Conservation (phyloP, 1,140 invertebrate species). For the Harpegnathos saltator region DNA sequence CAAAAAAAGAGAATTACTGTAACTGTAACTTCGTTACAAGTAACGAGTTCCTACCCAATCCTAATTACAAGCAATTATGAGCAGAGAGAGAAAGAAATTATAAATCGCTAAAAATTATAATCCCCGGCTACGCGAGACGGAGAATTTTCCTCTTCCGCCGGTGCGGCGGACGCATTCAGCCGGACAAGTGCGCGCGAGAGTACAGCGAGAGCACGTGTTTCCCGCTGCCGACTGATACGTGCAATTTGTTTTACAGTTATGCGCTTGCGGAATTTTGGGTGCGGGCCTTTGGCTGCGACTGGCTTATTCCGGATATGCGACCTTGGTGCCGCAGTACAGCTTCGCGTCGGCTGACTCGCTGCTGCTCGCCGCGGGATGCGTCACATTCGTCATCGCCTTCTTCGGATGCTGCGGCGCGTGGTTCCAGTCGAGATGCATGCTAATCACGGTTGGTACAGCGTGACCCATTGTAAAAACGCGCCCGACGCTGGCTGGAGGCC, state of each 20-base stretch:
- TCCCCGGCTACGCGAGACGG: too few relatives aligned
- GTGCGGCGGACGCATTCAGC: too few relatives aligned
- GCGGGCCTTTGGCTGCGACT: slow-evolving; percentile 91
- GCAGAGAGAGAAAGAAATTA: too few relatives aligned
- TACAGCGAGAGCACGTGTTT: neutral
- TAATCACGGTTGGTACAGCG: slow-evolving; percentile 89
- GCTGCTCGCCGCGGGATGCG: slow-evolving; percentile 89
- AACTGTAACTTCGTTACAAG: too few relatives aligned
- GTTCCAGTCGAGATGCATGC: slow-evolving; percentile 92
- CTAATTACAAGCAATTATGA: too few relatives aligned
- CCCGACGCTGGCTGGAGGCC: too few relatives aligned
- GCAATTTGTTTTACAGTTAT: slow-evolving; percentile 87
- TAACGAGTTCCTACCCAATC: too few relatives aligned
- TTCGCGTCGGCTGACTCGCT: slow-evolving; percentile 90
- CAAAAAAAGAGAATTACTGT: too few relatives aligned
- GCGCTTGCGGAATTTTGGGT: slow-evolving; percentile 91
- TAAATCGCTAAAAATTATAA: too few relatives aligned
- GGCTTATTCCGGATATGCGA: slow-evolving; percentile 90
- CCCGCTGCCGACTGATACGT: neutral
- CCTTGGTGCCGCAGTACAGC: slow-evolving; percentile 90
- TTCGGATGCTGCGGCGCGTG: slow-evolving; percentile 93
- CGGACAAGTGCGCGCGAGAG: too few relatives aligned
- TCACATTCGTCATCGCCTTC: slow-evolving; percentile 91
- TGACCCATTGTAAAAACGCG: slow-evolving; percentile 48
- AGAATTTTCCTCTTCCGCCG: too few relatives aligned